Evolutionary conservation across 2,113 vertebrate species (phyloP).

Genomic region (Cyprinodon variegatus): DNA sequence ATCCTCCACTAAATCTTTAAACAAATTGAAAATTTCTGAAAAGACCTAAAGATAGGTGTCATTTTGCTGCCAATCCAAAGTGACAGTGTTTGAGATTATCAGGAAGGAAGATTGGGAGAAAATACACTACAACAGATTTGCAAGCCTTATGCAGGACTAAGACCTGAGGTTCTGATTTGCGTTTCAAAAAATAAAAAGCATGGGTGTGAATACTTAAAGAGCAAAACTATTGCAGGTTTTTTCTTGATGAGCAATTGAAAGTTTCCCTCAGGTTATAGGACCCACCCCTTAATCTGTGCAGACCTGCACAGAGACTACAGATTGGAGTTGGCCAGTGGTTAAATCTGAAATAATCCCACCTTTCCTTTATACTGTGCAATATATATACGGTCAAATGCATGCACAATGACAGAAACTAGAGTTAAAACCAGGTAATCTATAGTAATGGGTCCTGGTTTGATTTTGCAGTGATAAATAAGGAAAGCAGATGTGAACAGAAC

Average conservation of each 20-base stretch:
- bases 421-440: neutral
- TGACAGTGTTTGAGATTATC: too few relatives aligned
- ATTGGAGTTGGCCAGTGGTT: neutral
- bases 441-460: neutral
- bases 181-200: too few relatives aligned
- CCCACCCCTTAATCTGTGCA: neutral
- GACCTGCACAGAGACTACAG: neutral
- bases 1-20: too few relatives aligned
- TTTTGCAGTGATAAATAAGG: conserved; percentile 1
- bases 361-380: neutral
- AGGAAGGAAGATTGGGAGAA: too few relatives aligned
- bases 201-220: too few relatives aligned
- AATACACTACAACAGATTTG: too few relatives aligned
- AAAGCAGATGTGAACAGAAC: conserved; percentile 12
- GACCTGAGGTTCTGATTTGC: too few relatives aligned
- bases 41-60: too few relatives aligned
- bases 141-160: too few relatives aligned
- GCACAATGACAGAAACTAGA: neutral
- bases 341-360: neutral
- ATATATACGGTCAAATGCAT: neutral
- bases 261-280: neutral
- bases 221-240: neutral
- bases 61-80: too few relatives aligned
- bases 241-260: neutral
- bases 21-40: too few relatives aligned